A percentile compares a stretch with the other conserved stretches of the same genome.
Conservation (phyloP, 2,888 invertebrate genomes). For the Drosophila yooni region DNA sequence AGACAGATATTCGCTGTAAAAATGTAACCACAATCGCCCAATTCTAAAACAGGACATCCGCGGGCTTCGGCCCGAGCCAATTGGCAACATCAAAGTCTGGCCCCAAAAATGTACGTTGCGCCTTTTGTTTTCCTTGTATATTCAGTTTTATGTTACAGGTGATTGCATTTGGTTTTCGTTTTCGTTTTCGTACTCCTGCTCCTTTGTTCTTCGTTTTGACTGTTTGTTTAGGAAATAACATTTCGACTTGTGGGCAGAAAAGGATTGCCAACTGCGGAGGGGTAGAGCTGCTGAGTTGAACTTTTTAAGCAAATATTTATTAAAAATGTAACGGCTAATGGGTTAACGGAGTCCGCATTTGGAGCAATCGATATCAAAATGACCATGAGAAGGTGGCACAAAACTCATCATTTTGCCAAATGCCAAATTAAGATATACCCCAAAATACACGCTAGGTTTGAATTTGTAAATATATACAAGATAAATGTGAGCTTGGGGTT, state of each 20-base stretch:
- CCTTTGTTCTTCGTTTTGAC: not conserved
- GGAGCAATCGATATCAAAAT: conserved; percentile 20
- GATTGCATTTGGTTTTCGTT: conserved; percentile 68
- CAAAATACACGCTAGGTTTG: not conserved
- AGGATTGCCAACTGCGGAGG: conserved; percentile 10
- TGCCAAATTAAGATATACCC: not conserved
- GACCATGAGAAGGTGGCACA: not conserved
- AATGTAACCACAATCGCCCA: conserved; percentile 28
- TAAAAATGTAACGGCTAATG: conserved; percentile 42
- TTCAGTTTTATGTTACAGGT: conserved; percentile 77
- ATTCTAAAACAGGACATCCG: conserved; percentile 46
- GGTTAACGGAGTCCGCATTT: conserved; percentile 4
- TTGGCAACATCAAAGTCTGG: conserved; percentile 76
- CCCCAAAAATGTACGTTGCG: conserved; percentile 55
- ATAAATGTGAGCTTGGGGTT: not conserved
- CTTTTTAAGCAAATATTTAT: conserved; percentile 64
- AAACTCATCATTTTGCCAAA: not conserved
- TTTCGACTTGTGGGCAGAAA: conserved; percentile 46
- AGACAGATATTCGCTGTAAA: conserved; percentile 22
- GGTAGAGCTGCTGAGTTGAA: conserved; percentile 1
- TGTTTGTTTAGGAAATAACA: conserved; percentile 73
- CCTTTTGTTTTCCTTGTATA: conserved; percentile 66
- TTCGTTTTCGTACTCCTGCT: conserved; percentile 8
- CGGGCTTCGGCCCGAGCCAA: conserved; percentile 37
- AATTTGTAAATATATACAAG: not conserved